Conservation (phyloP, 2,888 invertebrate genomes). For the Cyclophora albipunctata region DNA sequence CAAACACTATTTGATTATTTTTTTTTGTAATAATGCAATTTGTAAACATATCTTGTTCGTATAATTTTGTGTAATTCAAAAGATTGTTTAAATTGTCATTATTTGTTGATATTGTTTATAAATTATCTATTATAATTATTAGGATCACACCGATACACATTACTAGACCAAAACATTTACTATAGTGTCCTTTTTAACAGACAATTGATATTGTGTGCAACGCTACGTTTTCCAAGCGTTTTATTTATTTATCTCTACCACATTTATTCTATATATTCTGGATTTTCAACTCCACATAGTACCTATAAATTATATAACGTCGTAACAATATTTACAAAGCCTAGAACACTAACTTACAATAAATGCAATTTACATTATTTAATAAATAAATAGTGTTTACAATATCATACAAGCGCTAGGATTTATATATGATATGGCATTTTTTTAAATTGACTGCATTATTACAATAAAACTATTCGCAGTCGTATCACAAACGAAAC, state of each 20-base stretch:
- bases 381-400: slow-evolving; percentile 73
- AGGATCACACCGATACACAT: slow-evolving; percentile 61
- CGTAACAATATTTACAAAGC: slow-evolving; percentile 76
- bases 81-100: slow-evolving; percentile 4
- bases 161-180: slow-evolving; percentile 64
- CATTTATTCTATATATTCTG: slow-evolving; percentile 56
- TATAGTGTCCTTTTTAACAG: slow-evolving; percentile 57
- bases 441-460: slow-evolving; percentile 59
- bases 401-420: slow-evolving; percentile 72
- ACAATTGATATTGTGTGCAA: slow-evolving; percentile 55
- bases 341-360: slow-evolving; percentile 70
- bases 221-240: slow-evolving; percentile 47
- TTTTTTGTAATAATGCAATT: slow-evolving; percentile 27
- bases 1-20: slow-evolving; percentile 55
- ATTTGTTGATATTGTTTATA: slow-evolving; percentile 14
- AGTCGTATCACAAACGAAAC: slow-evolving; percentile 10
- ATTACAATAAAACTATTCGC: slow-evolving; percentile 17
- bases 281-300: slow-evolving; percentile 54
- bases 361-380: slow-evolving; percentile 70
- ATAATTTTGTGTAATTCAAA: slow-evolving; percentile 1
- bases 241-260: slow-evolving; percentile 51
- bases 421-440: slow-evolving; percentile 71
- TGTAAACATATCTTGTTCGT: slow-evolving; percentile 14
- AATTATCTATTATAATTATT: slow-evolving; percentile 25
- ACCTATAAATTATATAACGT: slow-evolving; percentile 76